phyloP scores from a whole-genome alignment of 2,888 invertebrate genomes.

The Diplolepis rosae region DNA sequence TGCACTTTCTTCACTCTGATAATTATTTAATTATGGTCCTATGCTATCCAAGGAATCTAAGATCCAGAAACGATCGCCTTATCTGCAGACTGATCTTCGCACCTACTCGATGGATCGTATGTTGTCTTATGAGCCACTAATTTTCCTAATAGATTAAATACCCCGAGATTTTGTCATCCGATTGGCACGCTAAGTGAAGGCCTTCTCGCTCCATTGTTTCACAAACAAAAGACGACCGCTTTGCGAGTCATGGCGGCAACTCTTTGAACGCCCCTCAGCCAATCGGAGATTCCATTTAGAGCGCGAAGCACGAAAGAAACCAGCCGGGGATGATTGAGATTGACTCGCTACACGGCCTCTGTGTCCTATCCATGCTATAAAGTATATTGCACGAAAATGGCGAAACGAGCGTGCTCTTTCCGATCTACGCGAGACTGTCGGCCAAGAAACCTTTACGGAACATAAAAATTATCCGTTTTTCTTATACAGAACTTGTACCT shows the following conservation, averaged over 20 bases:
- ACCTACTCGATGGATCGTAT: slow-evolving; percentile 39
- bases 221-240: slow-evolving; percentile 71
- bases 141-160: slow-evolving; percentile 71
- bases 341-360: slow-evolving; percentile 44
- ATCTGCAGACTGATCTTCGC: slow-evolving; percentile 40
- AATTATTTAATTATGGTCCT: slow-evolving; percentile 36
- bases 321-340: slow-evolving; percentile 67
- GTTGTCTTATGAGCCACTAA: slow-evolving; percentile 57
- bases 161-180: slow-evolving; percentile 64
- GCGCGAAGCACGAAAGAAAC: slow-evolving; percentile 66
- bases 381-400: slow-evolving; percentile 27
- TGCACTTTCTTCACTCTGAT: slow-evolving; percentile 17
- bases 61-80: slow-evolving; percentile 6
- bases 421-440: slow-evolving; percentile 1
- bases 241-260: slow-evolving; percentile 72
- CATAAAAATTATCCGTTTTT: background rate
- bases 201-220: slow-evolving; percentile 69
- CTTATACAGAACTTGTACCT: background rate
- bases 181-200: slow-evolving; percentile 69
- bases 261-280: slow-evolving; percentile 72
- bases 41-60: slow-evolving; percentile 17
- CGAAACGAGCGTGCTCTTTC: slow-evolving; percentile 16
- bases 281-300: slow-evolving; percentile 66
- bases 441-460: background rate
- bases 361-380: slow-evolving; percentile 34